Evolutionary conservation across 1,140 invertebrate genomes (phyloP), one percentile per base, ranked within the genome.

Genomic region (Drosophila saltans): DNA sequence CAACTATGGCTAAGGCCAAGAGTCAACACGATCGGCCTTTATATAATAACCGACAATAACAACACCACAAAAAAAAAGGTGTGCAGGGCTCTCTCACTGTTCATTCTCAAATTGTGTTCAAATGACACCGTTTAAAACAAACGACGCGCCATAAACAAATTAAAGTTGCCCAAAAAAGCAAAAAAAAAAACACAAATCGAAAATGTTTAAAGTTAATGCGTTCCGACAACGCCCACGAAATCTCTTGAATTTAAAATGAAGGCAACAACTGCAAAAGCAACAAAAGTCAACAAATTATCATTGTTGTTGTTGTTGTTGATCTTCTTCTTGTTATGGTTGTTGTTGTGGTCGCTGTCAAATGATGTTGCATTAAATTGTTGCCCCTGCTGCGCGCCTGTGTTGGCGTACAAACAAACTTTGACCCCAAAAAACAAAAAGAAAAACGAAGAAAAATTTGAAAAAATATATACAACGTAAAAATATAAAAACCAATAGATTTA

Each of bases 351-450:
- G 70, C 41, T 64, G 72, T 57, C 66, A 72, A 52, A 88, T 88
- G 84, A 86, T 83, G 80, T 82, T 86, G 84, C 83, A 88, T 83
- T 88, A 88, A 86, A 88, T 83, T 77, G 78, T 41, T 80, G 73
- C 78, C 66, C 80, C 81, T 65, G 81, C 81, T 72, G 75, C 59
- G 76, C 41, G 65, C 43, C 45, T 63, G 67, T 68, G 69, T 80
- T 78, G 77, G 83, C 68, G 83, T 81, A 70, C 64, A 72, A 69
- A 76, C 69, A 88, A 88, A 88, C 83, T 86, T 86, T 86, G 83
- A 88, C 83, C 83, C 83, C 58, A 72, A 79, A 77, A 62, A 64
- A 28, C 6, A 30, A 48, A 2, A 36, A 69, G 62, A 73, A 69
- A 65, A 48, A 63, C 4, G 16, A 5, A 28, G 41, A 26, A 59